These are phyloP conservation scores for Seladonia tumulorum DNA, from an alignment of 2,888 invertebrate genomes.

Conservation along the genomic window DNA sequence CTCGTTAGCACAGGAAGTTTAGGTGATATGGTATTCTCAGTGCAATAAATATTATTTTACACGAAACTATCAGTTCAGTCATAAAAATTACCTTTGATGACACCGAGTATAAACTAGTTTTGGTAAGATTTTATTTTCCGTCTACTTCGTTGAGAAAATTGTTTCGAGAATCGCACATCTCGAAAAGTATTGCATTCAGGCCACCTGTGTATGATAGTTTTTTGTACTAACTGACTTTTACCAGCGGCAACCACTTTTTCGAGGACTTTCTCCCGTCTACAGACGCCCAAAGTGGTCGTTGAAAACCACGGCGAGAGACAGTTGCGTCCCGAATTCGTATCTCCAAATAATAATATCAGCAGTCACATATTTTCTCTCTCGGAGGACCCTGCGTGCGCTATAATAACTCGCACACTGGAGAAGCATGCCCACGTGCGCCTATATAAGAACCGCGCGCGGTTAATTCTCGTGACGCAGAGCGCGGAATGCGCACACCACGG, in stretches of 20 bases:
- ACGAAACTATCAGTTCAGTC: background rate
- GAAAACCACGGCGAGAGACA: background rate
- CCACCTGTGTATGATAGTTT: background rate
- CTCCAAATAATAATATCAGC: conserved; percentile 8
- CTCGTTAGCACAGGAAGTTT: too few species aligned
- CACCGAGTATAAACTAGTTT: background rate
- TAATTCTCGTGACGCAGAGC: conserved; percentile 14
- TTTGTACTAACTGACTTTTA: background rate
- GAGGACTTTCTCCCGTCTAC: background rate
- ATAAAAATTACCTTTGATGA: background rate
- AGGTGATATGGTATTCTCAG: too few species aligned
- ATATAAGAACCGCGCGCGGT: background rate
- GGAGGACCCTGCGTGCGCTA: background rate
- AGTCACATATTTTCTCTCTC: background rate
- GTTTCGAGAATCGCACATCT: background rate
- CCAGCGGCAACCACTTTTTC: background rate
- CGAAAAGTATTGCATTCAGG: background rate
- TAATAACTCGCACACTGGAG: background rate
- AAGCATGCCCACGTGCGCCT: background rate
- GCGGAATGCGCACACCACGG: conserved; percentile 30
- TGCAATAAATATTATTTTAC: background rate
- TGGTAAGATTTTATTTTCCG: background rate
- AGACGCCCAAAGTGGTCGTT: background rate
- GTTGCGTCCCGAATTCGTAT: conserved; percentile 2
- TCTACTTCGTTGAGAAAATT: background rate